A percentile compares a stretch with the other conserved stretches of the same genome.
Conservation (phyloP, 2,797 vertebrate species). For the Neosilurus hyrtlii region DNA sequence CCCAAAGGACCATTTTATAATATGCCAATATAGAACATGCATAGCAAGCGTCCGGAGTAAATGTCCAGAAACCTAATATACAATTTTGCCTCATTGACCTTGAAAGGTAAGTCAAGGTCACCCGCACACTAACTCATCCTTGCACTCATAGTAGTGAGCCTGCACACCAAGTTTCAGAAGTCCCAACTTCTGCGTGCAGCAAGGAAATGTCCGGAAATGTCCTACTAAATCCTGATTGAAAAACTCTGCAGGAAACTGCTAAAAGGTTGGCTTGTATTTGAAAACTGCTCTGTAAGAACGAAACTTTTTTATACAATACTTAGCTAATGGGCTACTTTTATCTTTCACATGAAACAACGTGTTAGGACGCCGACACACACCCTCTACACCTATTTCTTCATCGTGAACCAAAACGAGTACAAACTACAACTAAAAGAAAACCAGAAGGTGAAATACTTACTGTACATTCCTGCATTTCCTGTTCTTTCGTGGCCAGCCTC, state of each 20-base stretch:
- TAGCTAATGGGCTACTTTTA: background rate
- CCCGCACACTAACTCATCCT: no score
- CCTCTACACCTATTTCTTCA: background rate
- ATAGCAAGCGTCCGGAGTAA: no score
- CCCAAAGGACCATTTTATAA: no score
- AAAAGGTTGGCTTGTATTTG: background rate
- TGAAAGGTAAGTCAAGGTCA: no score
- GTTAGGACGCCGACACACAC: background rate
- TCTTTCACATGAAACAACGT: background rate
- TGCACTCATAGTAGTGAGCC: no score
- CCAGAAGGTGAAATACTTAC: slow-evolving; percentile 75
- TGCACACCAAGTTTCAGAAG: no score
- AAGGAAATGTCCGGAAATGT: no score
- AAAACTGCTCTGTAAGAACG: background rate
- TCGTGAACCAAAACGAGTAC: background rate
- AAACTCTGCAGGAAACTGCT: background rate
- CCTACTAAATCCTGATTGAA: no score
- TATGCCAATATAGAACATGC: no score
- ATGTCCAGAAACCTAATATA: no score
- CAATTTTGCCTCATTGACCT: no score
- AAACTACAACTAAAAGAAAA: background rate
- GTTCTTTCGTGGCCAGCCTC: slow-evolving; percentile 98
- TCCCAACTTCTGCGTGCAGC: no score
- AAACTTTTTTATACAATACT: background rate
- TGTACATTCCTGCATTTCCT: slow-evolving; percentile 99